A percentile compares a stretch with the other conserved stretches of the same genome.
These are phyloP conservation scores for Lutjanus erythropterus DNA, from an alignment of 2,113 vertebrate species.

Conservation along the genomic window DNA sequence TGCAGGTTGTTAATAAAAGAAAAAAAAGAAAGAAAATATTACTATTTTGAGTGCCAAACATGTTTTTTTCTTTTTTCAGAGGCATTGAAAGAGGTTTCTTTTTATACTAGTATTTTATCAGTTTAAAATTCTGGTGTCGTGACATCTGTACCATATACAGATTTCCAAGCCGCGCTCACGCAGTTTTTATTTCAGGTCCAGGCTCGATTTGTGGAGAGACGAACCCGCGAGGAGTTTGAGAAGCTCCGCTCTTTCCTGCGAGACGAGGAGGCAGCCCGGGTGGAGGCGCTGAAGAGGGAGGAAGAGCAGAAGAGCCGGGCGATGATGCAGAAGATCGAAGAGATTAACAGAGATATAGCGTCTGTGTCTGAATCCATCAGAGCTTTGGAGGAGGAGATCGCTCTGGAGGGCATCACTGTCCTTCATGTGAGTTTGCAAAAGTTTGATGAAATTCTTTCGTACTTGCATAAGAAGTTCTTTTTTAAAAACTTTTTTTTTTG, in stretches of 20 bases:
- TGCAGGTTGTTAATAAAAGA: no score
- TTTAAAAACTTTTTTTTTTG: neutral
- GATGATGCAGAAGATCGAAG: conserved; percentile 62
- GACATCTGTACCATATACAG: no score
- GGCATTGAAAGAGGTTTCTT: no score
- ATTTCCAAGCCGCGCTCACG: neutral
- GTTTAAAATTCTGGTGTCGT: no score
- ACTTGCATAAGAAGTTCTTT: neutral
- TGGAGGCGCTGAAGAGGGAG: conserved; percentile 73
- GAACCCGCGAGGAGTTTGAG: conserved; percentile 76
- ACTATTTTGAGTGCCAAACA: no score
- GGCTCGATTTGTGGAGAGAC: conserved; percentile 66
- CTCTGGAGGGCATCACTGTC: conserved; percentile 59
- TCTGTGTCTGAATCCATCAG: conserved; percentile 68
- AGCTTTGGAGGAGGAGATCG: conserved; percentile 73
- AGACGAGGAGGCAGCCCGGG: conserved; percentile 66
- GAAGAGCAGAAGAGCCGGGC: conserved; percentile 65
- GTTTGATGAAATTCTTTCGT: neutral
- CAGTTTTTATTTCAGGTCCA: conserved; percentile 63
- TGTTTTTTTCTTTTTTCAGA: no score
- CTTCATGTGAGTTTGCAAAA: conserved; percentile 67
- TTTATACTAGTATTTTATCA: no score
- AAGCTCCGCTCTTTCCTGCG: conserved; percentile 73
- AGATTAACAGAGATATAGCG: conserved; percentile 49
- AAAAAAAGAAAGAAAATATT: no score